These are phyloP conservation scores for Agrotis clavis DNA, from an alignment of 2,888 invertebrate genomes.

Conservation along the genomic window DNA sequence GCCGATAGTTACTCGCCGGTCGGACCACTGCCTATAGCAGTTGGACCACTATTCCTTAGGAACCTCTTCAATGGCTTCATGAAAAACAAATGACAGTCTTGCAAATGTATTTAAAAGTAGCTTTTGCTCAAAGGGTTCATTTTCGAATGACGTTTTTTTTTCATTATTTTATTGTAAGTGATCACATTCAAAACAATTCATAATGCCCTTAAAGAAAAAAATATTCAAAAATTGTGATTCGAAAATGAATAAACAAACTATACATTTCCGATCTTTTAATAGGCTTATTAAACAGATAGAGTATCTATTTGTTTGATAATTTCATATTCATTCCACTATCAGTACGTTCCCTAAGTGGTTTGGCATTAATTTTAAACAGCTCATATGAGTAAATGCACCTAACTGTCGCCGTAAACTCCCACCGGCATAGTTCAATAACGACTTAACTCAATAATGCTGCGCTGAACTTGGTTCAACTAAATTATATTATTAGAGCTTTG, in stretches of 20 bases:
- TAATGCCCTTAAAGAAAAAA: neutral
- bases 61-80: too few relatives aligned
- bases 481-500: constrained; percentile 54
- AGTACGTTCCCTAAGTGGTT: constrained; percentile 10
- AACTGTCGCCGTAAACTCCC: constrained; percentile 35
- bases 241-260: neutral
- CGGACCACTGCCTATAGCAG: too few relatives aligned
- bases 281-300: neutral
- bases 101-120: too few relatives aligned
- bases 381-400: constrained; percentile 42
- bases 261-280: neutral
- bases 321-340: constrained; percentile 7
- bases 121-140: too few relatives aligned
- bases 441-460: constrained; percentile 54
- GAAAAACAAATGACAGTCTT: too few relatives aligned
- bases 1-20: too few relatives aligned
- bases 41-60: too few relatives aligned
- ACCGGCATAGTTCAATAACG: constrained; percentile 42
- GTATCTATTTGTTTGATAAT: too few relatives aligned
- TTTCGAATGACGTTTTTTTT: too few relatives aligned
- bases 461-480: constrained; percentile 38
- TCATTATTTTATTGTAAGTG: too few relatives aligned
- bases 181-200: too few relatives aligned
- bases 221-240: neutral
- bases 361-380: constrained; percentile 37